These are phyloP conservation scores for Drosophila borborema DNA, from an alignment of 2,888 invertebrate genomes.

Conservation along the genomic window DNA sequence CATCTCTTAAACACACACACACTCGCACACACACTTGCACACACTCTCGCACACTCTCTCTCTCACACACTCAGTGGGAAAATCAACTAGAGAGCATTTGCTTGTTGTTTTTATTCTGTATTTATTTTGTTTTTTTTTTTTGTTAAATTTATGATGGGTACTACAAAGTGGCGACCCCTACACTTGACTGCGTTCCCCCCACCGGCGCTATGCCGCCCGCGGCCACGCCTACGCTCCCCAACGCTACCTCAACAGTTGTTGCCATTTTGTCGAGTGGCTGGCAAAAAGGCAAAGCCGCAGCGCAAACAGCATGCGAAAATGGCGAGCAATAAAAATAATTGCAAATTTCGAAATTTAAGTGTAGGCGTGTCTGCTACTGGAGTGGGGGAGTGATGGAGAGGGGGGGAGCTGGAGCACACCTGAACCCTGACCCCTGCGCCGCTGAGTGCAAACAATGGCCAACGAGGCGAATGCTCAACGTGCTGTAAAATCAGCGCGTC, in stretches of 20 bases:
- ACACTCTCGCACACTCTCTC: not conserved
- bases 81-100: slow-evolving; percentile 1
- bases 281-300: slow-evolving; percentile 49
- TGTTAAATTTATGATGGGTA: slow-evolving; percentile 70
- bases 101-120: slow-evolving; percentile 10
- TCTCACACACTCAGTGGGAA: not conserved
- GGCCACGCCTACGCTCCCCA: not conserved
- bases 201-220: not conserved
- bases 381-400: too few species aligned
- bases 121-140: not conserved
- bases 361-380: slow-evolving; percentile 63
- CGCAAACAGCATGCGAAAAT: slow-evolving; percentile 68
- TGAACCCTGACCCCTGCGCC: slow-evolving; percentile 9
- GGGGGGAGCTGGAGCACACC: not conserved
- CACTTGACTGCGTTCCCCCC: not conserved
- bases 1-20: not conserved
- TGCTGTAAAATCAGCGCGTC: slow-evolving; percentile 76
- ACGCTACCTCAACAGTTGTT: not conserved
- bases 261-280: slow-evolving; percentile 37
- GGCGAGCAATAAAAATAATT: slow-evolving; percentile 80
- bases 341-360: slow-evolving; percentile 81
- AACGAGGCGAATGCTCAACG: slow-evolving; percentile 72
- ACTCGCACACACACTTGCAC: not conserved
- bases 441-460: slow-evolving; percentile 66
- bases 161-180: slow-evolving; percentile 21